These are phyloP conservation scores for Nixonia krombeini DNA, from an alignment of 1,140 invertebrate species.

Conservation along the genomic window DNA sequence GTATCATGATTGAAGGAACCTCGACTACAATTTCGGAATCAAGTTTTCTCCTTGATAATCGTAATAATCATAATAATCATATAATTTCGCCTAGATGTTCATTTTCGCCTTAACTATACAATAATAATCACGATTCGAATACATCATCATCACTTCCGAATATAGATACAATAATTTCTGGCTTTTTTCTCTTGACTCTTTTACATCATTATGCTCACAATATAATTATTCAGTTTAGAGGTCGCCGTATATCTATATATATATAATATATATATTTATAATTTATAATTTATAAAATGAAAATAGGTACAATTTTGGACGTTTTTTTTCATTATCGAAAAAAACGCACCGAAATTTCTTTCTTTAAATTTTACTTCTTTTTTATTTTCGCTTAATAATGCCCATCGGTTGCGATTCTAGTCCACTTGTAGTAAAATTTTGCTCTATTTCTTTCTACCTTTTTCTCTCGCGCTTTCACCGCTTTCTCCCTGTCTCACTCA, in stretches of 20 bases:
- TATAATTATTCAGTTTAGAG: slow-evolving; percentile 67
- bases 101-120: slow-evolving; percentile 70
- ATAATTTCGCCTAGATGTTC: slow-evolving; percentile 61
- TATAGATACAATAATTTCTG: slow-evolving; percentile 71
- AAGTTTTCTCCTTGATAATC: slow-evolving; percentile 46
- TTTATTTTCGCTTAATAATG: slow-evolving; percentile 66
- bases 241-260: slow-evolving; percentile 70
- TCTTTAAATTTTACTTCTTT: slow-evolving; percentile 54
- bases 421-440: slow-evolving; percentile 73
- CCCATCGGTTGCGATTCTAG: slow-evolving; percentile 73
- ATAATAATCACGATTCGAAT: slow-evolving; percentile 71
- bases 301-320: slow-evolving; percentile 73
- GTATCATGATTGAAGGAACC: slow-evolving; percentile 60
- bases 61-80: slow-evolving; percentile 55
- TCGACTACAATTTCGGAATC: slow-evolving; percentile 57
- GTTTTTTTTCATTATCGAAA: slow-evolving; percentile 67
- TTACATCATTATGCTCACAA: slow-evolving; percentile 66
- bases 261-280: slow-evolving; percentile 67
- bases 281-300: slow-evolving; percentile 73
- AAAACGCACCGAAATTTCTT: slow-evolving; percentile 70
- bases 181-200: slow-evolving; percentile 56
- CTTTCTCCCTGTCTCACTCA: slow-evolving; percentile 22
- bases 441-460: slow-evolving; percentile 53
- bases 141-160: slow-evolving; percentile 71
- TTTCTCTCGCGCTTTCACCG: slow-evolving; percentile 29